Base-by-base conservation (phyloP, 64 coral and sea anemone genomes). In the Actinia tenebrosa region DNA sequence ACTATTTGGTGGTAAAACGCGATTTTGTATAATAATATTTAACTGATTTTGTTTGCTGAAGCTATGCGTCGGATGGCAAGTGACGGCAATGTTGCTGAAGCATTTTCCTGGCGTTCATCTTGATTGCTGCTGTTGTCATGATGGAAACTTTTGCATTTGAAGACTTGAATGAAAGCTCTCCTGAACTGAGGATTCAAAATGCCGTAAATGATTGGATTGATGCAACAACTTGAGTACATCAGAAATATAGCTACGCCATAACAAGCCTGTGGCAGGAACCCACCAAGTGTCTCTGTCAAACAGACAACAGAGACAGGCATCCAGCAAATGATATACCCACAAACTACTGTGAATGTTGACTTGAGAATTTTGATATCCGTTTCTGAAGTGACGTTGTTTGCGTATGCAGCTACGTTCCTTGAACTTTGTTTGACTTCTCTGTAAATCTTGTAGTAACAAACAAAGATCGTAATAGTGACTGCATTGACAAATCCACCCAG, bases 171-270 rank as follows among this genome's bases (percentile, higher is more conserved):
- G 85, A 95, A 91, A 6, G 89, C 89, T 26, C 83, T 78, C 20
- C 90, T 91, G 50, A 95, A 86, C 19, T 91, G 93, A 0, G 71
- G 77, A 72, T 95, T 91, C 82, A 91, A 71, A 45, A 91, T 71
- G 16, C 89, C 89, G 60, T 95, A 95, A 53, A 95, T 89, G 63
- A 95, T 88, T 0, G 93, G 89, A 89, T 95, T 95, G 18, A 86
- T 84, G 78, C 90, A 89, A 56, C 82, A 88, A 46, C 90, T 95
- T 66, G 80, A 26, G 43, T 86, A 95, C 37, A 62, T 84, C 45
- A 91, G 81, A 44, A 86, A 84, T 50, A 88, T 84, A 7, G 86
- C 50, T 9, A 91, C 43, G 50, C 69, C 26, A 37, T 84, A 83
- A 15, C n/a, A 66, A 2, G 50, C 53, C 58, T 66, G 86, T 47